Conservation (phyloP, 2,797 vertebrate genomes). For the Gallinago nigripennis region DNA sequence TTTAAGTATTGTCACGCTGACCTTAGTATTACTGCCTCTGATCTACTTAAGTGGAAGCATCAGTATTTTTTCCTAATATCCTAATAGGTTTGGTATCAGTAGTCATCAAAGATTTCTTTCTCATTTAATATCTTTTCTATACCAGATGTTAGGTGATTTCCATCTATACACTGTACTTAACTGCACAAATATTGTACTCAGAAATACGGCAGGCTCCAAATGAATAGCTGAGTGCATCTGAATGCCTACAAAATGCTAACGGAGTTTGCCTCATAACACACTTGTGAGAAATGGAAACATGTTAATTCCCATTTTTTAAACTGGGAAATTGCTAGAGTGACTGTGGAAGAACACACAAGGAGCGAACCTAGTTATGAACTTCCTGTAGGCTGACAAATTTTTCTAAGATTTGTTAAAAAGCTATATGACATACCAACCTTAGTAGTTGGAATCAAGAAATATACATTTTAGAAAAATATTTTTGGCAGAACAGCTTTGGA, state of each 20-base stretch:
- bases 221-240: neutral
- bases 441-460: neutral
- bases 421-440: fast-evolving
- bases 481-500: neutral
- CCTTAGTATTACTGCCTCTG: neutral
- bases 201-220: neutral
- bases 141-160: neutral
- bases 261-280: neutral
- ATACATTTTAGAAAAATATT: neutral
- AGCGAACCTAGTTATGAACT: fast-evolving
- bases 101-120: neutral
- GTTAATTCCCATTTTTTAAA: neutral
- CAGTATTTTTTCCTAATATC: neutral
- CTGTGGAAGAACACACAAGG: neutral
- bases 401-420: neutral
- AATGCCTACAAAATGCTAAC: neutral
- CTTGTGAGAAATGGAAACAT: neutral
- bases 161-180: neutral
- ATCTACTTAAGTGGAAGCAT: neutral
- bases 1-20: neutral
- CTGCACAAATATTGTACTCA: neutral
- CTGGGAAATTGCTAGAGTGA: neutral
- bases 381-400: neutral
- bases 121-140: neutral
- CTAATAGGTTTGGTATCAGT: neutral